Base-by-base conservation (phyloP, 2,888 invertebrate species). In the Arrhopalites spinosus region DNA sequence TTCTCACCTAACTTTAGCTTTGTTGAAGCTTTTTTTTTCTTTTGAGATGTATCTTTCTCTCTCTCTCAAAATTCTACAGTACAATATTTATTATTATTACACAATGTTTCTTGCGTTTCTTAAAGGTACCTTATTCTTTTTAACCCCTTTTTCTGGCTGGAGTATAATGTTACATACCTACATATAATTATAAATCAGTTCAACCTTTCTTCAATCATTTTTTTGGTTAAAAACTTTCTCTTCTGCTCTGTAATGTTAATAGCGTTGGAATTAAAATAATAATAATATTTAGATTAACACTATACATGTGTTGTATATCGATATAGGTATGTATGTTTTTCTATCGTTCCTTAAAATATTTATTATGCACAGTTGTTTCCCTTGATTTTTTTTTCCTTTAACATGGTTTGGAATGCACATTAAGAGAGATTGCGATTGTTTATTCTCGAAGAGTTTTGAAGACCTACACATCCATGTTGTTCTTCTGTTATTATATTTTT, bases 371-470 rank as follows among this genome's bases (percentile, higher is more conserved):
- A 36, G 36, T 36, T 36, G 36, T 36, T 36, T 36, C 36, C 36
- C 36, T 36, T 36, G 36, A 36, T 36, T 36, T 36, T 36, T 36
- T 36, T 36, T 36, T 36, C 11, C 36, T 7, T 36, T 36, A 36
- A 36, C 36, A 36, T 36, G 36, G 36, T 29, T 69, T 69, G 69
- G 69, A 69, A 69, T 69, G 69, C 69, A 69, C 53, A 53, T 69
- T 53, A 27, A 27, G 23, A 50, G 69, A 29, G 69, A 69, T 50
- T 69, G 68, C 25, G 69, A 69, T 50, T 69, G 68, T 50, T 69
- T 29, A 15, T 69, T 30, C 29, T n/a, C 50, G 11, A 36, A 45
- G 29, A 3, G 23, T 66, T 66, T 66, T 43, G n/a, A n/a, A 68
- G 68, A 68, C 68, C 50, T 68, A 69, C 17, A 53, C 27, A 56